Conservation (phyloP, 1,140 invertebrate species). For the Belonocnema kinseyi region DNA sequence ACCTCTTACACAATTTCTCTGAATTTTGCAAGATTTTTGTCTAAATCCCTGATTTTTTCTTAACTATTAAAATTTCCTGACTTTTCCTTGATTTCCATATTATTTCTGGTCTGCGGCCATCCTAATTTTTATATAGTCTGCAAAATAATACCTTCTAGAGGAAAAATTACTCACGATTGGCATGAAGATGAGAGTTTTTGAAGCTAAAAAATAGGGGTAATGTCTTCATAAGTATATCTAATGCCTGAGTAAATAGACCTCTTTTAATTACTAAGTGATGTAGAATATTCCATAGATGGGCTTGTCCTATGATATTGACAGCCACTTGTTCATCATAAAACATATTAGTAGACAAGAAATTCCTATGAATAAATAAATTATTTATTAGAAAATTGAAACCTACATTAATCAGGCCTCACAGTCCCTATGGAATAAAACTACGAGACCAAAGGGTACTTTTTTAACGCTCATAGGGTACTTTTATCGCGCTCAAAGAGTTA, state of each 20-base stretch:
- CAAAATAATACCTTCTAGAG: neutral
- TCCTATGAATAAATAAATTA: conserved; percentile 69
- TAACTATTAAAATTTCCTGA: no score
- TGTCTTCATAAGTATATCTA: conserved; percentile 73
- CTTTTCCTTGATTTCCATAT: no score
- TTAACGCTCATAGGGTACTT: no score
- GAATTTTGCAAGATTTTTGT: no score
- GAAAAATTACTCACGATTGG: conserved; percentile 52
- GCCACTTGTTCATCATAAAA: conserved; percentile 83
- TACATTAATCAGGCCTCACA: no score
- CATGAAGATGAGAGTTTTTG: conserved; percentile 54
- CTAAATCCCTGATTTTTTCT: no score
- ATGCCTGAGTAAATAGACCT: conserved; percentile 78
- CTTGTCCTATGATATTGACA: conserved; percentile 80
- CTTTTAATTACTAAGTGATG: conserved; percentile 78
- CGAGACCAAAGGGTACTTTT: no score
- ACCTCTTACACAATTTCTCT: no score
- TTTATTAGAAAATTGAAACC: conserved; percentile 8
- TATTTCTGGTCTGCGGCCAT: no score
- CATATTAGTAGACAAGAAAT: conserved; percentile 81
- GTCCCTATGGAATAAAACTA: no score
- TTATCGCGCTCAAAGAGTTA: no score
- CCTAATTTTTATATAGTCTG: no score
- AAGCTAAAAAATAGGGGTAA: conserved; percentile 57
- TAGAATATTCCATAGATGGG: conserved; percentile 79